Evolutionary conservation across 1,140 invertebrate species (phyloP), one percentile per base, ranked within the genome.

Genomic region (Yoshiicerus persimilis): DNA sequence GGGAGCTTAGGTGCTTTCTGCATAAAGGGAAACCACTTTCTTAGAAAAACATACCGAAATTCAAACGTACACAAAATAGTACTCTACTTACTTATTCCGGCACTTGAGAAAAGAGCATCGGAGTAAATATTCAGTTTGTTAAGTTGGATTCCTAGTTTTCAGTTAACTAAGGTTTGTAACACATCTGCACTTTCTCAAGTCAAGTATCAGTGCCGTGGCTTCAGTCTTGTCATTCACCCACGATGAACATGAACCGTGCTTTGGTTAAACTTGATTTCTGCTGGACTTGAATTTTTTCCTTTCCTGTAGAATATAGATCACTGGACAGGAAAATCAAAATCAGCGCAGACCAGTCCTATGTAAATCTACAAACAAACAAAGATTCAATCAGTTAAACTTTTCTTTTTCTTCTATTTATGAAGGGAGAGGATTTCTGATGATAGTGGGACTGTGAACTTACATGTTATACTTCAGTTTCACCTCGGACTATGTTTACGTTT

Each of bases 101-200:
- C 75, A 80, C 75, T 80, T 80, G 75, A 80, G 75, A 80, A 80
- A 80, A 80, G 75, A n/a, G 25, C 1, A 25, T 66, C 25, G n/a
- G 16, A n/a, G 13, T 9, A 16, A n/a, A 36, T 32, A 16, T 23
- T 36, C 11, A 36, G 30, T 80, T 80, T 23, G n/a, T n/a, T 80
- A 38, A 36, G 20, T 80, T 36, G 75, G 32, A n/a, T n/a, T n/a
- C n/a, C n/a, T n/a, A n/a, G n/a, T n/a, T 38, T 80, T 80, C n/a
- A 80, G 20, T 32, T n/a, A 56, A n/a, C n/a, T 56, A n/a, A n/a
- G 2, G 20, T 38, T 38, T 23, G 32, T 80, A 80, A 80, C 75
- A 80, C 75, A 80, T 80, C 75, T 80, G 75, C 75, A 80, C 27
- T 80, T 32, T 34, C 75, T 80, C 75, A 80, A 80, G 20, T 80